phyloP scores from a whole-genome alignment of 2,888 invertebrate species.

The Eupithecia subumbrata region DNA sequence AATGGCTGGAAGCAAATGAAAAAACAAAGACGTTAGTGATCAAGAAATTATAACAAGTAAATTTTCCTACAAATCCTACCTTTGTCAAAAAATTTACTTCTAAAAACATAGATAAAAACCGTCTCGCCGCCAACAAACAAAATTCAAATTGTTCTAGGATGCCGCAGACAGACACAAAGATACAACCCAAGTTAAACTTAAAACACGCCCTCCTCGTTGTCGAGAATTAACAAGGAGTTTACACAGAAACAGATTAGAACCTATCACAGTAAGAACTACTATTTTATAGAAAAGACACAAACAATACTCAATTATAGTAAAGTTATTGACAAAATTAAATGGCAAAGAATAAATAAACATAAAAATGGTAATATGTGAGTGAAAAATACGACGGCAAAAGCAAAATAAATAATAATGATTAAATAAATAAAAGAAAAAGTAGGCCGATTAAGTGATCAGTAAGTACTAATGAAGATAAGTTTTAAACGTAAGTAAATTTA shows the following conservation, averaged over 20 bases:
- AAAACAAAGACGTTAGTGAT: conserved; percentile 5
- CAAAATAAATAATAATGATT: conserved; percentile 1
- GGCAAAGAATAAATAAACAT: conserved; percentile 8
- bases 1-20: conserved; percentile 85
- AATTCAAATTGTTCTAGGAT: not conserved
- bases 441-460: too few species aligned
- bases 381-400: conserved; percentile 28
- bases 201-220: not conserved
- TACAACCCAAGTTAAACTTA: not conserved
- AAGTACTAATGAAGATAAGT: not conserved
- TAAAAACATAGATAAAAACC: not conserved
- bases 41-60: not conserved
- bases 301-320: not conserved
- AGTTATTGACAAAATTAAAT: conserved; percentile 29
- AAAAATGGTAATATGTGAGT: conserved; percentile 59
- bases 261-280: not conserved
- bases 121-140: not conserved
- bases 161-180: not conserved
- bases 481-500: not conserved
- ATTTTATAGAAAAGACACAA: not conserved
- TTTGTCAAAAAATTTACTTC: not conserved
- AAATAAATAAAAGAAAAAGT: not conserved
- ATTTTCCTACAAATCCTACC: not conserved
- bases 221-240: not conserved
- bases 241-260: too few species aligned